A percentile compares a stretch with the other conserved stretches of the same genome.
These are phyloP conservation scores for Scatophagus argus DNA, from an alignment of 2,113 vertebrate species.

Conservation along the genomic window DNA sequence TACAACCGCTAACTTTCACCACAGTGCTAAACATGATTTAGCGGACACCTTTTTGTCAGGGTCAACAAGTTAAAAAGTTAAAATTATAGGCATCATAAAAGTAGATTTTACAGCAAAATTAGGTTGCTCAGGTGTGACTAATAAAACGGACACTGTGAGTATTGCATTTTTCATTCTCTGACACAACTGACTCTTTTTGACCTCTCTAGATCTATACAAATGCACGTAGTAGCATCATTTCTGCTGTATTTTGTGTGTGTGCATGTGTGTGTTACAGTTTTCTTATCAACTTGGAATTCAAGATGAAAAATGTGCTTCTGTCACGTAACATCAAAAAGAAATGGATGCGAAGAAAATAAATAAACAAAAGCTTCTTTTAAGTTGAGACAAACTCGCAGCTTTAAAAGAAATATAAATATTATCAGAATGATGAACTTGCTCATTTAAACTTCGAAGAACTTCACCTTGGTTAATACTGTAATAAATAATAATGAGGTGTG, in stretches of 20 bases:
- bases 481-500: slow-evolving; percentile 80
- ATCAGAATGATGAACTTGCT: slow-evolving; percentile 52
- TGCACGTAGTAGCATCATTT: neutral
- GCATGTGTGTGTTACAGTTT: neutral
- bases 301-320: neutral
- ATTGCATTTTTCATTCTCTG: no score
- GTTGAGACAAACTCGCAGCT: slow-evolving; percentile 1
- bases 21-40: no score
- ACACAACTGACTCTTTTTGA: no score
- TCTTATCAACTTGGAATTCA: neutral
- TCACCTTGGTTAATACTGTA: slow-evolving; percentile 68
- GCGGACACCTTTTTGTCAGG: no score
- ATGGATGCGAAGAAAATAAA: neutral
- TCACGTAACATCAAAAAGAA: neutral
- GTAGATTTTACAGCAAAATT: neutral
- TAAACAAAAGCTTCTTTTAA: neutral
- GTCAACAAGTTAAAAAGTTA: no score
- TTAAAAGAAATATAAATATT: slow-evolving; percentile 39
- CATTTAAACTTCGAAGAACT: slow-evolving; percentile 64
- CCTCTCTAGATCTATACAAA: neutral
- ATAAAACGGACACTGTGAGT: no score
- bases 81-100: no score
- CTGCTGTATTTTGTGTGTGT: neutral
- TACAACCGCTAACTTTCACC: no score
- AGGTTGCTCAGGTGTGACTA: neutral